These are phyloP conservation scores for Pristis pectinata DNA, from an alignment of 2,797 vertebrate genomes.

Conservation along the genomic window DNA sequence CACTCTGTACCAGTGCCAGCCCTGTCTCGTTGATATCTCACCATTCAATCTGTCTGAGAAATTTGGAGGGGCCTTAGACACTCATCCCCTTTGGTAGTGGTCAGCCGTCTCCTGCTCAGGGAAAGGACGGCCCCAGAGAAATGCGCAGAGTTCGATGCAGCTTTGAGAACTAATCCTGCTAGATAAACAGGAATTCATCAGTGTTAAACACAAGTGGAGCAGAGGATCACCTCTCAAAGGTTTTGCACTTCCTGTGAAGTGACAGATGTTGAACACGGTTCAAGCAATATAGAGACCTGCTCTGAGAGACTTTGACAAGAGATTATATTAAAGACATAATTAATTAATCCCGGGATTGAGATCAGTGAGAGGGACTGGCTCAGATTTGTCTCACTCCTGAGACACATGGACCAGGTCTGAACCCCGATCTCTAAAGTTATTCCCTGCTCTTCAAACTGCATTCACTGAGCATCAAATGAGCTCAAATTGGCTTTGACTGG, in stretches of 20 bases:
- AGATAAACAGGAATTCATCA: constrained; percentile 19
- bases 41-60: neutral
- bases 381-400: neutral
- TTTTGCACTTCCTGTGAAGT: neutral
- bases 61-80: neutral
- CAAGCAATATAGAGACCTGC: neutral
- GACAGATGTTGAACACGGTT: neutral
- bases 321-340: constrained; percentile 22
- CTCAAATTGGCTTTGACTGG: neutral
- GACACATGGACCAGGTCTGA: neutral
- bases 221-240: neutral
- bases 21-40: neutral
- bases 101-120: neutral
- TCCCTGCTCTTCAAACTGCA: neutral
- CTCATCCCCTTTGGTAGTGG: neutral
- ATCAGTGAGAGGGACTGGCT: neutral
- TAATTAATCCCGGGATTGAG: neutral
- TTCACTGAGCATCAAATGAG: neutral
- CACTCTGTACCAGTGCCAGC: neutral
- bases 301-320: constrained; percentile 6
- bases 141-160: neutral
- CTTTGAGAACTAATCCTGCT: too few relatives aligned
- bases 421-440: neutral
- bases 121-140: neutral
- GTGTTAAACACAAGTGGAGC: neutral